Evolutionary conservation across 2,113 vertebrate species (phyloP).

Genomic region (Gasterosteus nipponicus): DNA sequence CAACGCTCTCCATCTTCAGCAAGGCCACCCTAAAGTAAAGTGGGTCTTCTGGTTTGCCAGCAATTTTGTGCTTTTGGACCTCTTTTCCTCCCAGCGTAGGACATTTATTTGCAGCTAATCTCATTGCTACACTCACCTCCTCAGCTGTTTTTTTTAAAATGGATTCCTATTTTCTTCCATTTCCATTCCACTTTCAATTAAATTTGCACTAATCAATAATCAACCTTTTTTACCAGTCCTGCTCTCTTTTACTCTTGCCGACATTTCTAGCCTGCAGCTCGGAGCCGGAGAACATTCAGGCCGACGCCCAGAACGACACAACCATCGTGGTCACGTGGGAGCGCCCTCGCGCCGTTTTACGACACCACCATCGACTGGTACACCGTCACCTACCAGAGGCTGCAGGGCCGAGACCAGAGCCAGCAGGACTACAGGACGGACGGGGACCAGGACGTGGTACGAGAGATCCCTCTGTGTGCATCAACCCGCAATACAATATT

Average conservation of each 20-base stretch:
- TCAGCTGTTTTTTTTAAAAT: too few relatives aligned
- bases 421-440: constrained; percentile 95
- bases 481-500: not conserved
- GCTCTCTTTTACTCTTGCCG: not conserved
- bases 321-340: constrained; percentile 96
- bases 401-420: constrained; percentile 87
- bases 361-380: constrained; percentile 94
- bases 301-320: constrained; percentile 93
- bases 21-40: constrained; percentile 36
- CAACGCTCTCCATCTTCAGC: constrained; percentile 28
- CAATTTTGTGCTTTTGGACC: constrained; percentile 57
- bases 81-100: constrained; percentile 32
- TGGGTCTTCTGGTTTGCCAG: constrained; percentile 46
- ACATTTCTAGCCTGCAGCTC: constrained; percentile 89
- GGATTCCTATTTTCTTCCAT: constrained; percentile 10
- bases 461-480: constrained; percentile 1
- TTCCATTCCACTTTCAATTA: constrained; percentile 14
- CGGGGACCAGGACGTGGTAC: constrained; percentile 97
- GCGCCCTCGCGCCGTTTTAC: constrained; percentile 90
- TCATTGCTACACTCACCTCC: too few relatives aligned
- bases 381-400: constrained; percentile 89
- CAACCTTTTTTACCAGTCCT: not conserved
- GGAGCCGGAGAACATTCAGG: constrained; percentile 92
- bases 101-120: constrained; percentile 58
- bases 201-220: not conserved